These are phyloP conservation scores for Cordilura impudica DNA, from an alignment of 2,888 invertebrate species.

Conservation along the genomic window DNA sequence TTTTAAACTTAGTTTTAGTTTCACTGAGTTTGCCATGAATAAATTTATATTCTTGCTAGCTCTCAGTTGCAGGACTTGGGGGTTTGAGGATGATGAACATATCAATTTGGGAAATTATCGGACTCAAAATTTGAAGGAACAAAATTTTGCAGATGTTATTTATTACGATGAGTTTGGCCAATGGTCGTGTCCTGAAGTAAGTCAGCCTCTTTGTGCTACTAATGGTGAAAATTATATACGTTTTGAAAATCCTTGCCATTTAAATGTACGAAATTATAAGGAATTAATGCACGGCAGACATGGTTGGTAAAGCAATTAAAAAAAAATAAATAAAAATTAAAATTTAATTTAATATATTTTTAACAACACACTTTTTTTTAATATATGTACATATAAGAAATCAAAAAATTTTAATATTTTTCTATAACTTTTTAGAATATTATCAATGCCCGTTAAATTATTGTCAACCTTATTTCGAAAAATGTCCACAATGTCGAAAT, in stretches of 20 bases:
- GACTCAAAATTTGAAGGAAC: background rate
- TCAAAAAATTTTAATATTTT: background rate
- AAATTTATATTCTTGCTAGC: no score
- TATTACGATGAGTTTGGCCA: background rate
- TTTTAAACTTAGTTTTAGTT: no score
- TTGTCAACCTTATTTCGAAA: slow-evolving; percentile 33
- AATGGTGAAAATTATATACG: slow-evolving; percentile 49
- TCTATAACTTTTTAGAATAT: slow-evolving; percentile 19
- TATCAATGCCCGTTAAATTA: slow-evolving; percentile 23
- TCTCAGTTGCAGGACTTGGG: no score
- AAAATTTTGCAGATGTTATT: background rate
- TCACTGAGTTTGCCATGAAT: no score
- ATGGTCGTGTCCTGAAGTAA: slow-evolving; percentile 29
- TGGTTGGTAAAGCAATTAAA: slow-evolving; percentile 41
- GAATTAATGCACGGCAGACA: slow-evolving; percentile 30
- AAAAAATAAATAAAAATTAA: background rate
- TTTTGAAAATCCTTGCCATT: slow-evolving; percentile 60
- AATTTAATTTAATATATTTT: no score
- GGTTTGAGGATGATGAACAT: no score
- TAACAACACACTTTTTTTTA: no score
- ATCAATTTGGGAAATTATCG: background rate
- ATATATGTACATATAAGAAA: no score
- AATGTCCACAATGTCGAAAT: slow-evolving; percentile 27
- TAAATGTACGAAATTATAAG: slow-evolving; percentile 58
- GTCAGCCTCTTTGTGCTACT: slow-evolving; percentile 60